Percentiles rank a stretch among this genome's conserved stretches.
Conservation (phyloP, 2,888 invertebrate species). For the Drosophila fungiperda region DNA sequence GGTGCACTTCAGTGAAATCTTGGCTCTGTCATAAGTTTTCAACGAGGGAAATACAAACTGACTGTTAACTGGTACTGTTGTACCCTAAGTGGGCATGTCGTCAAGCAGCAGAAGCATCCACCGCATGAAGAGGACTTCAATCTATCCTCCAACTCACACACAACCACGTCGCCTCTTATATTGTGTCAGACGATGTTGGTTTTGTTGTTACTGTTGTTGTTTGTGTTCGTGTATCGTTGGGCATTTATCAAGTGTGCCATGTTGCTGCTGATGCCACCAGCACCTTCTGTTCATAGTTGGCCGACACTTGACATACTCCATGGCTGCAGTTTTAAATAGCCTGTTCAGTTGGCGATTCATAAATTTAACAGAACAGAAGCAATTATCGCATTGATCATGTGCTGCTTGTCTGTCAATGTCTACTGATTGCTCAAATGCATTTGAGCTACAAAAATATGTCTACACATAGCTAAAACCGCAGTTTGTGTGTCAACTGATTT, state of each 20-base stretch:
- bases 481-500: conserved; percentile 27
- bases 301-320: conserved; percentile 62
- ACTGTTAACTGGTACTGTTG: conserved; percentile 7
- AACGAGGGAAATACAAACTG: conserved; percentile 7
- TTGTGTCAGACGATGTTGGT: background rate
- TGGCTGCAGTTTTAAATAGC: conserved; percentile 44
- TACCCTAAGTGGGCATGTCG: conserved; percentile 23
- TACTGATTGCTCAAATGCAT: background rate
- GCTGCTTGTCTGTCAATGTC: conserved; percentile 2
- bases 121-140: conserved; percentile 14
- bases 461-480: background rate
- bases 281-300: conserved; percentile 61
- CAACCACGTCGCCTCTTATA: background rate
- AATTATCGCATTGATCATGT: conserved; percentile 48
- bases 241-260: conserved; percentile 54
- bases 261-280: conserved; percentile 18
- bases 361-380: conserved; percentile 48
- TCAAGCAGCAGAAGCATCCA: conserved; percentile 14
- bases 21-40: background rate
- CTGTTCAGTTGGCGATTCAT: conserved; percentile 44
- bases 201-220: conserved; percentile 17
- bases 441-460: conserved; percentile 14
- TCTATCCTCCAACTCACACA: conserved; percentile 8
- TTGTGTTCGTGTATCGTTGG: conserved; percentile 17
- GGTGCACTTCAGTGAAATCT: background rate